Base-by-base conservation (phyloP, 2,113 vertebrate genomes). In the Hydropotes inermis region DNA sequence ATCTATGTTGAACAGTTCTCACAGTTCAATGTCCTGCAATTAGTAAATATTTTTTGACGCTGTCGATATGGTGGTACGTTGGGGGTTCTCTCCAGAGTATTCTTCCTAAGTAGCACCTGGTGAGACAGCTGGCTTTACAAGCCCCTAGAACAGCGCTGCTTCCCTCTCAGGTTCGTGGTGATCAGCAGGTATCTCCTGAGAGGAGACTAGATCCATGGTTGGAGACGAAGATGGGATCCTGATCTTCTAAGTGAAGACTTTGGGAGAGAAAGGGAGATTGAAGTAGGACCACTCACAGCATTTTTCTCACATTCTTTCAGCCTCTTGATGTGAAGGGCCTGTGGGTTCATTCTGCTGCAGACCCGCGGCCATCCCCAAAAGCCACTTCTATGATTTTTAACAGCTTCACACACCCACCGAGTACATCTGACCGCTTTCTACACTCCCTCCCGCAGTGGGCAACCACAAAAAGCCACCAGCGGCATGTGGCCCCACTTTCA, bases 391-490 rank as follows among this genome's bases (percentile, higher is more conserved):
- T 61, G 21, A 82, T 78, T 78, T 67, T 61, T 95, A 45, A 23
- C 85, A 25, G 83, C 94, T 92, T 88, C 52, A 60, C 50, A 60
- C 6, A 60, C 21, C 64, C 57, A 45, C 55, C 5, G 10, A 10
- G 7, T 12, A 15, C 58, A 60, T 74, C 43, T 91, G 88, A 93
- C 91, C 57, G 10, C 83, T 91, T 67, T 33, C 43, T 28, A 52
- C 5, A 4, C 23, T 74, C 79, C 70, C 23, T 79, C 19, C 39
- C 50, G 88, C 45, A 19, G 78, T n/a, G 70, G 76, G 88, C 94
- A 89, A 89, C 96, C 89, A 87, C 79, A 87, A 97, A 98, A 97
- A 85, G 91, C 91, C 96, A 97, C 94, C 85, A 55, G 95, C 50
- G 81, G 86, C 95, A 7, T 70, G 95, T 85, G 61, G 78, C 91